A percentile compares a stretch with the other conserved stretches of the same genome.
Conservation (phyloP, 2,797 vertebrate species). For the Helicolenus hilgendorfi region DNA sequence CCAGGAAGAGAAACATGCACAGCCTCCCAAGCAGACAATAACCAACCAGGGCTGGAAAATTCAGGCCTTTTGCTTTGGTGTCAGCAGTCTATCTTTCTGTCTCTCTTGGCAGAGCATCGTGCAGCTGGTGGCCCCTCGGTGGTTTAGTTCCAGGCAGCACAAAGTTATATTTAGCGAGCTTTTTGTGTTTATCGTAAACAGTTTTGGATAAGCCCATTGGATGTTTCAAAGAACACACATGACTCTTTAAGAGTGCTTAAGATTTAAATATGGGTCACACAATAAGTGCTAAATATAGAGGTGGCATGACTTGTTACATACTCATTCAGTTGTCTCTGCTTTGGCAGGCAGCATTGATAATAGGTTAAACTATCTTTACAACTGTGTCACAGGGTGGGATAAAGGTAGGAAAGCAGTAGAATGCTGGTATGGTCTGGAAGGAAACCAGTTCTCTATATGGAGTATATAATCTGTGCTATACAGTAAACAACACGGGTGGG, state of each 20-base stretch:
- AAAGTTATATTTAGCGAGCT: constrained; percentile 72
- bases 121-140: constrained; percentile 65
- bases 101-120: constrained; percentile 57
- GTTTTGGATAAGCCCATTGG: constrained; percentile 35
- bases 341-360: constrained; percentile 47
- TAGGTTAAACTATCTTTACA: constrained; percentile 62
- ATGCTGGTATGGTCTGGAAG: constrained; percentile 12
- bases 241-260: constrained; percentile 28
- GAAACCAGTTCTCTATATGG: not conserved
- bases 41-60: constrained; percentile 78
- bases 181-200: constrained; percentile 64
- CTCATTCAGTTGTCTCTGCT: not conserved
- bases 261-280: constrained; percentile 70
- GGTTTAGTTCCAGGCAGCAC: constrained; percentile 56
- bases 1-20: constrained; percentile 80
- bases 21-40: constrained; percentile 80
- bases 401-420: not conserved
- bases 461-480: constrained; percentile 21
- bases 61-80: constrained; percentile 73
- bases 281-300: constrained; percentile 63
- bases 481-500: constrained; percentile 1
- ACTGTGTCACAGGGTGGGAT: constrained; percentile 43
- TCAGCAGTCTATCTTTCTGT: constrained; percentile 83
- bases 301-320: constrained; percentile 22
- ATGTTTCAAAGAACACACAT: constrained; percentile 24